Evolutionary conservation across 2,113 vertebrate species (phyloP), one percentile per base, ranked within the genome.

Genomic region (Caretta caretta): DNA sequence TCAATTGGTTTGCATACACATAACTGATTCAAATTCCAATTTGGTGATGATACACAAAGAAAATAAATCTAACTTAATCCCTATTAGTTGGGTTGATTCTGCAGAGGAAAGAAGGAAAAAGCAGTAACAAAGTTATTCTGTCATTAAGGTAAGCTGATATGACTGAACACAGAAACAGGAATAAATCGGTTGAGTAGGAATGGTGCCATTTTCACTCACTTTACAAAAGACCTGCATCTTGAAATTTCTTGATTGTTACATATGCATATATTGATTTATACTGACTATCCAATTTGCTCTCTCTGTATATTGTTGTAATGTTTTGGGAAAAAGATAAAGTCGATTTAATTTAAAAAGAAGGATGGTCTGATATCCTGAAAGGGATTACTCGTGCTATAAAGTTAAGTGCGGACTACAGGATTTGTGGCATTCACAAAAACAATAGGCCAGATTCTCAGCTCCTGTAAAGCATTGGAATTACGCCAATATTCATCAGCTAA

Each of bases 1-100:
- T 59, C 81, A 82, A 12, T 22, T 54, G n/a, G 53, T 42, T 51
- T 59, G 19, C 27, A 86, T 0, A 0, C 12, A 24, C 1, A 3
- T 17, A 90, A 76, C 14, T 35, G 94, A 80, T 8, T 83, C 9
- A 42, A 80, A 56, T 78, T 48, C 38, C 49, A 86, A 80, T 49
- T 8, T 57, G 84, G 31, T 65, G 35, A 81, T 27, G 46, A 94
- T 4, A 1, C 93, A 93, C 27, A 92, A 38, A 17, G 6, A 50
- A 88, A 90, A 88, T 19, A 62, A n/a, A 57, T 35, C 57, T 3
- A 76, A 62, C 6, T 5, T 2, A 72, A 8, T 49, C 80, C 29
- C 24, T 88, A 13, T 31, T 84, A 51, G 83, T 91, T 6, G 14
- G 35, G 24, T 69, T 76, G 90, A 31, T 48, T 92, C 57, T 65